phyloP scores from a whole-genome alignment of 1,140 invertebrate species.

The Drosophila ironensis region DNA sequence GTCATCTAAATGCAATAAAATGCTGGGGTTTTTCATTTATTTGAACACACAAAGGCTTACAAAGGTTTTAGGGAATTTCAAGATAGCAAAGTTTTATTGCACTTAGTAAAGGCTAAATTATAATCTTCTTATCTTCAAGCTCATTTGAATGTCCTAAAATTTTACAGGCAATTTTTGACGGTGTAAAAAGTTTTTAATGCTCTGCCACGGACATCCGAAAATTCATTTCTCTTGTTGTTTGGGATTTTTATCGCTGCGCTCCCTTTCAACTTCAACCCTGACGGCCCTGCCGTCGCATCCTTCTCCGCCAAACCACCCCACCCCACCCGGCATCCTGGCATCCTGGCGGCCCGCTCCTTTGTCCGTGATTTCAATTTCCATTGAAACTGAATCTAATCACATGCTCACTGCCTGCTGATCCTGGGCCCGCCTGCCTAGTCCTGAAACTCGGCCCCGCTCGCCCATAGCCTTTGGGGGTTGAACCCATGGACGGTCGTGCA shows the following conservation, averaged over 20 bases:
- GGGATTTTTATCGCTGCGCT: conserved; percentile 52
- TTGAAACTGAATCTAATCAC: conserved; percentile 81
- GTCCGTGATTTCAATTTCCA: conserved; percentile 79
- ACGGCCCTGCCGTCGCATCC: conserved; percentile 17
- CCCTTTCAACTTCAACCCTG: conserved; percentile 64
- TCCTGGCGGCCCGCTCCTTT: conserved; percentile 32
- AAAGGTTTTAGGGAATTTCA: too few species aligned
- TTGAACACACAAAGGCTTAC: too few species aligned
- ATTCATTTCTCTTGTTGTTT: conserved; percentile 51
- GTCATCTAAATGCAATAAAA: too few species aligned
- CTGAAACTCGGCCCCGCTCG: conserved; percentile 8
- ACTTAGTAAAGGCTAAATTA: too few species aligned
- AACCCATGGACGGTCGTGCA: conserved; percentile 26
- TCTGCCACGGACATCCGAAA: conserved; percentile 33
- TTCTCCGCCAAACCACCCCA: conserved; percentile 6
- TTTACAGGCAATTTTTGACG: not conserved
- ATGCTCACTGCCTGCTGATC: conserved; percentile 69
- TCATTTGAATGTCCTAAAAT: not conserved
- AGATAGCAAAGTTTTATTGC: too few species aligned
- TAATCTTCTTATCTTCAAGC: too few species aligned
- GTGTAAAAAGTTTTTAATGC: conserved; percentile 40
- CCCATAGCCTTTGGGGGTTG: conserved; percentile 35
- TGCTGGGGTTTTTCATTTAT: too few species aligned
- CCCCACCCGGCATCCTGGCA: not conserved
- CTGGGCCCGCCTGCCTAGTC: conserved; percentile 29